Evolutionary conservation across 2,113 vertebrate genomes (phyloP), one percentile per base, ranked within the genome.

Genomic region (Eublepharis macularius): DNA sequence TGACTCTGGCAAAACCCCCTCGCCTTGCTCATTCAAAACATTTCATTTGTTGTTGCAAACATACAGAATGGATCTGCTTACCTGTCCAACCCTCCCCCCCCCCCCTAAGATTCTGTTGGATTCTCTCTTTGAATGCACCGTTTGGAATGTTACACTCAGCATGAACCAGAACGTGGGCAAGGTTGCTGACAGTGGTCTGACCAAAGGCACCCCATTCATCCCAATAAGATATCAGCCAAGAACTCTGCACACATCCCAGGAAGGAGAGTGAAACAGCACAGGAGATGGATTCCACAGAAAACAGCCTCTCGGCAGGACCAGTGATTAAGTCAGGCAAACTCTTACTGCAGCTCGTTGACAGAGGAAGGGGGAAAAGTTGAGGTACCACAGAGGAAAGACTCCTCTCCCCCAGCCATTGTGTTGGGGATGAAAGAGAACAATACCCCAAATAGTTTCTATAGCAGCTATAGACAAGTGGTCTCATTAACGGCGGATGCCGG

Each of bases 341-440:
- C 90, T 63, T 87, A 86, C 76, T 63, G 91, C 90, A 91, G 92
- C 89, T 90, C 41, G 13, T 72, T 57, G 76, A 29, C 19, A 60
- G 83, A 47, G 49, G 81, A 0, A 51, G 51, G 32, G 88, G n/a
- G 54, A 89, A 94, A 94, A 95, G 93, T 95, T 95, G 86, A 89
- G 73, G 29, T 29, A 84, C 70, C 84, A 69, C 85, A 51, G 85
- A 82, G 84, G 85, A 90, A 88, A 0, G 32, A 82, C 82, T 51
- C 41, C 85, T 91, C 63, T 84, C 86, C 81, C 21, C 89, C 87
- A 93, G 91, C 88, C 91, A 88, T 0, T 12, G 68, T 66, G 89
- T 82, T 0, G 68, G 85, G 24, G 86, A 81, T 76, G 76, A 86
- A 93, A 84, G 86, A 83, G 85, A 87, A 80, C 79, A 26, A 93